Conservation (phyloP, 2,113 vertebrate genomes). For the Apteryx mantelli region DNA sequence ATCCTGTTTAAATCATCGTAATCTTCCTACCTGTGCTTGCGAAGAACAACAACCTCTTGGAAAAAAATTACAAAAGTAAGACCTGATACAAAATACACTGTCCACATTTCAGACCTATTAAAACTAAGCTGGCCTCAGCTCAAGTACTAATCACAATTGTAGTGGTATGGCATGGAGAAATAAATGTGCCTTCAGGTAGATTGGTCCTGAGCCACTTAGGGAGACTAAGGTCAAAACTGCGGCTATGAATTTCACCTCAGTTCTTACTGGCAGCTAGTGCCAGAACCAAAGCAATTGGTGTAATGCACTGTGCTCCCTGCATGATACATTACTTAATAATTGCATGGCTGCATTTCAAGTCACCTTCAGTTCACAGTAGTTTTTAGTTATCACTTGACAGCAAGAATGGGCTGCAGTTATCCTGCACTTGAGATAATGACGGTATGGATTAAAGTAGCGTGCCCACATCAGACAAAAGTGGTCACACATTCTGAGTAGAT, state of each 20-base stretch:
- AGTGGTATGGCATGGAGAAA: not conserved
- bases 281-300: not conserved
- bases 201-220: not conserved
- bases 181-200: not conserved
- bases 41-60: not conserved
- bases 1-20: not conserved
- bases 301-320: slow-evolving; percentile 21
- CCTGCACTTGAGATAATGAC: slow-evolving; percentile 34
- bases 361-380: slow-evolving; percentile 21
- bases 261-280: not conserved
- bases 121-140: not conserved
- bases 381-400: slow-evolving; percentile 16
- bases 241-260: not conserved
- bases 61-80: not conserved
- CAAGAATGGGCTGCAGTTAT: not conserved
- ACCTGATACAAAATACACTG: not conserved
- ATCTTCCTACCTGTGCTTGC: not conserved
- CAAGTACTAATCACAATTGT: not conserved
- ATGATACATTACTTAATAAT: slow-evolving; percentile 27
- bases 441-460: slow-evolving; percentile 3
- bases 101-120: not conserved
- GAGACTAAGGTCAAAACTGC: not conserved
- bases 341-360: not conserved
- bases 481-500: not conserved
- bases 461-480: slow-evolving; percentile 2